Base-by-base conservation (phyloP, 2,797 vertebrate species). In the Lepilemur septentrionalis region DNA sequence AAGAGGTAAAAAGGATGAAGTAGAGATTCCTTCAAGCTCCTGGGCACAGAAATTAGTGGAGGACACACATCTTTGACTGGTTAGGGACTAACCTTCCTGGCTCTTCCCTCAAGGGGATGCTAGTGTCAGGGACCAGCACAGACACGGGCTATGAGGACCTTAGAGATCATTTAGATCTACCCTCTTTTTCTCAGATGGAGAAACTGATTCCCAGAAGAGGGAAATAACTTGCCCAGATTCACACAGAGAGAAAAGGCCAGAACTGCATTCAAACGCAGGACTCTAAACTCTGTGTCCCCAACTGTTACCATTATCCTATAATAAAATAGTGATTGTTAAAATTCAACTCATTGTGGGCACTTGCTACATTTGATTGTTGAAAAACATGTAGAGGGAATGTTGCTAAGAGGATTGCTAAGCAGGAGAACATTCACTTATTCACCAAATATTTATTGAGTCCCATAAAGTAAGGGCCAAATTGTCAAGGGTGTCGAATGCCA, bases 291-390 rank as follows among this genome's bases (percentile, higher is more conserved):
- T 46, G 28, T 18, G 35, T 85, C 28, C 15, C 38, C 38, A 76
- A 70, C 30, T 75, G 1, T 82, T 83, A 32, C 41, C 23, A n/a
- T 82, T 89, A 85, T 82, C 43, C 65, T 89, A 69, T 75, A n/a
- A 92, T 65, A 93, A 93, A 93, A 91, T 25, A 85, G 7, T 46
- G 28, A 82, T 65, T 63, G 46, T 91, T 92, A 48, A 84, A 80
- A 59, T 69, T 50, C 82, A 85, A 13, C 83, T 73, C 41, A 61
- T 57, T 72, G 9, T 76, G 35, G 84, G 12, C 14, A 70, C 25
- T 89, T 18, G 79, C 5, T 70, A 75, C 85, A 75, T n/a, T 69
- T 96, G 38, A 65, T 14, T 25, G 7, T 81, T 84, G 72, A 87
- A 18, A 72, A 65, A 32, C 32, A 94, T 79, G 7, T 59, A 7